Evolutionary conservation across 1,140 invertebrate genomes (phyloP).

Genomic region (Heliconius eleuchia): DNA sequence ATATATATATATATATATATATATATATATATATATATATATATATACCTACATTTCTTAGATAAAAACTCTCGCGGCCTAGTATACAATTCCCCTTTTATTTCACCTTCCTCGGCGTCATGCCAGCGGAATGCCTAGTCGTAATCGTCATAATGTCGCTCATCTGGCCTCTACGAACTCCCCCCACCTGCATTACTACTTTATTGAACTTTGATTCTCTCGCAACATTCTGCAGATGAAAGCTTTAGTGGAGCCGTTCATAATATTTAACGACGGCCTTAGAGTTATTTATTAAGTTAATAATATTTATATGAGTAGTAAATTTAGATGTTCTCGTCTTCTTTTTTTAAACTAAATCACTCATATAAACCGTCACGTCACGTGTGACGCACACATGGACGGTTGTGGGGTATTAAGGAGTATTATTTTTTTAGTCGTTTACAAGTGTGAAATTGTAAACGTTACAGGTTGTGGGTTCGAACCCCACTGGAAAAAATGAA

Average conservation of each 20-base stretch:
- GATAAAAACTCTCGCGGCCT: background rate
- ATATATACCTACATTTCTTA: no score
- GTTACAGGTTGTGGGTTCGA: no score
- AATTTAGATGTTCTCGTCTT: background rate
- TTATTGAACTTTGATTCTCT: conserved; percentile 29
- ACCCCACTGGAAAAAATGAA: no score
- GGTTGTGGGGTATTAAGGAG: no score
- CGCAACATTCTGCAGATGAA: conserved; percentile 7
- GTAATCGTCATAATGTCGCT: conserved; percentile 38
- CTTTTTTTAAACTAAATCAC: no score
- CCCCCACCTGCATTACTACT: conserved; percentile 24
- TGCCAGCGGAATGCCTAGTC: conserved; percentile 38
- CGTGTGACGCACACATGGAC: no score
- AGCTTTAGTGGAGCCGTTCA: conserved; percentile 11
- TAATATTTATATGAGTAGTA: background rate
- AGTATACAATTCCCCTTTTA: conserved; percentile 32
- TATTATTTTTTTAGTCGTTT: no score
- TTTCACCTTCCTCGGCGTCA: conserved; percentile 39
- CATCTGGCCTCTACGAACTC: conserved; percentile 36
- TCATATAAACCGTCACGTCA: no score
- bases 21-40: no score
- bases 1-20: no score
- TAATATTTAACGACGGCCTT: background rate
- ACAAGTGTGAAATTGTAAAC: no score
- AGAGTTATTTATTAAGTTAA: background rate